Base-by-base conservation (phyloP, 2,113 vertebrate genomes). In the Rattus rattus region DNA sequence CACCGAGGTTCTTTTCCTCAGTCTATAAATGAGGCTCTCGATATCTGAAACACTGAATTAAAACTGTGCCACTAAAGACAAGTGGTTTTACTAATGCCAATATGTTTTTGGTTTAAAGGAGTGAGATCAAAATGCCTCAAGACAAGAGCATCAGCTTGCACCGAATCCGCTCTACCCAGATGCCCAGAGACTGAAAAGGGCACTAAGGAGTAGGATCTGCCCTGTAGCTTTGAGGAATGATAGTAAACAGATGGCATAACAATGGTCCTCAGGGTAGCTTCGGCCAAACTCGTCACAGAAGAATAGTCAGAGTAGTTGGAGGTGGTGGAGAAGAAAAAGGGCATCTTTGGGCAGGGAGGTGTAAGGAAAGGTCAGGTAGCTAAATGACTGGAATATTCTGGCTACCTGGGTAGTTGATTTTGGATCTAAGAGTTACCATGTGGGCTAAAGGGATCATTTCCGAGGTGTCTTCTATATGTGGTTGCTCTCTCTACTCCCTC, bases 11-110 rank as follows among this genome's bases (percentile, higher is more conserved):
- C 43, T 97, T 96, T 96, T 95, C 83, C 33, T 36, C 65, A 90
- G 47, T 10, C 65, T 94, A 76, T 91, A 72, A 92, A 39, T 65
- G 49, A 96, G 94, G 79, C 59, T 59, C 13, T 95, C 63, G 83
- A 56, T 84, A 88, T 56, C 4, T 36, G 84, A 94, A 84, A 22
- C 63, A 47, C 49, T 30, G 85, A 84, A 67, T 63, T 26, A 24
- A 65, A 89, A 95, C 93, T 89, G 39, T 63, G 9, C n/a, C 93
- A 85, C 13, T 61, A 39, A 94, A 95, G 33, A 47, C 33, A 77
- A 70, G 56, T 11, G 14, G 16, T 93, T 61, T 89, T 6, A 67
- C 59, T 85, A 59, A 26, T 91, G 47, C 43, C 22, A 93, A 75
- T 59, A 75, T 70, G 49, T 63, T 43, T 61, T 95, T 76, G 30